Percentiles rank a stretch among this genome's conserved stretches.
These are phyloP conservation scores for Biston betularia DNA, from an alignment of 2,888 invertebrate species.

Conservation along the genomic window DNA sequence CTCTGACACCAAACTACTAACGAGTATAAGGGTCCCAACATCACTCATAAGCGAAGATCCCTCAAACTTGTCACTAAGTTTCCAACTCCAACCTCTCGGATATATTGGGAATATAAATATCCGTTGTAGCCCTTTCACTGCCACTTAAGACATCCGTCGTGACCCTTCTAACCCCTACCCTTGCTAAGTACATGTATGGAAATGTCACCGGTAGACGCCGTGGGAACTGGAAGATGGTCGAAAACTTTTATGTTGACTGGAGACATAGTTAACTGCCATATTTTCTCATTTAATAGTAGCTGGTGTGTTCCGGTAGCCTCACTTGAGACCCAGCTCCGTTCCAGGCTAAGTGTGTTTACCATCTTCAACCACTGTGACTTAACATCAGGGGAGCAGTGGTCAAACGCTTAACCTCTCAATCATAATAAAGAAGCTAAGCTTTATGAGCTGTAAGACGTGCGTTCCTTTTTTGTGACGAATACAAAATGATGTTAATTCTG, in stretches of 20 bases:
- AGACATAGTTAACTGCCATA: slow-evolving; percentile 1
- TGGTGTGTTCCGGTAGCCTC: too few species aligned
- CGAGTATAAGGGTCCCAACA: slow-evolving; percentile 44
- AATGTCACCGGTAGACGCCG: slow-evolving; percentile 60
- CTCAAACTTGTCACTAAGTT: slow-evolving; percentile 67
- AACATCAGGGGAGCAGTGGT: too few species aligned
- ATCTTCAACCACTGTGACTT: too few species aligned
- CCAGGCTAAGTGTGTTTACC: too few species aligned
- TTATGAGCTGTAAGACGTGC: too few species aligned
- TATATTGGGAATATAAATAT: slow-evolving; percentile 82
- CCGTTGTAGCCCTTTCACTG: slow-evolving; percentile 74
- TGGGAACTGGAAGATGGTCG: slow-evolving; percentile 53
- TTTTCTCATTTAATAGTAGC: too few species aligned
- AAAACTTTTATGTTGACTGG: slow-evolving; percentile 20
- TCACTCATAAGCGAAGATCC: slow-evolving; percentile 53
- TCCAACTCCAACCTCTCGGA: slow-evolving; percentile 67
- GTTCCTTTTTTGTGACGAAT: too few species aligned
- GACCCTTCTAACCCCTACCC: slow-evolving; percentile 58
- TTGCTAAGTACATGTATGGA: slow-evolving; percentile 46
- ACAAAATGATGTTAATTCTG: too few species aligned
- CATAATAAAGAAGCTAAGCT: too few species aligned
- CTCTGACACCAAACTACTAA: slow-evolving; percentile 21
- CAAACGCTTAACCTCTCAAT: too few species aligned
- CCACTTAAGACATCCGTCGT: slow-evolving; percentile 78
- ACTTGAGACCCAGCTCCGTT: too few species aligned